Evolutionary conservation across 1,140 invertebrate species (phyloP).

Genomic region (Saccostrea echinata): DNA sequence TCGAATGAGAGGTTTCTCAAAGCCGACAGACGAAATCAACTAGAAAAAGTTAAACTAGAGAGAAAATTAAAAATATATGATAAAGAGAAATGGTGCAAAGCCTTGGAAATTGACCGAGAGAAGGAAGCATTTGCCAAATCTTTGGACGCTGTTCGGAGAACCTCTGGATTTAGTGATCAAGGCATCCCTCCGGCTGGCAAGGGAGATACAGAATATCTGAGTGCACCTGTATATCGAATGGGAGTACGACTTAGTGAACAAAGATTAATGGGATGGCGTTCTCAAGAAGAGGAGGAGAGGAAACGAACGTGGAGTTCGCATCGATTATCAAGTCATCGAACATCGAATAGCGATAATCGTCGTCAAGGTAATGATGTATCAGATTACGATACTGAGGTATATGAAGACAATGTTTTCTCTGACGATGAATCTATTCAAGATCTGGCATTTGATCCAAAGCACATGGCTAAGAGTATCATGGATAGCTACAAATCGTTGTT

Average conservation of each 20-base stretch:
- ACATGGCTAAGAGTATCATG: conserved; percentile 40
- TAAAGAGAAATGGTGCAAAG: conserved; percentile 47
- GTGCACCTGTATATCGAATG: conserved; percentile 47
- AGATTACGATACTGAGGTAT: conserved; percentile 17
- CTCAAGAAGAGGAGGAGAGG: conserved; percentile 55
- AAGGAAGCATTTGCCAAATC: conserved; percentile 56
- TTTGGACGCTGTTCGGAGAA: conserved; percentile 51
- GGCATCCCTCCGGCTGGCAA: conserved; percentile 51
- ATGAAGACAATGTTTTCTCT: conserved; percentile 26
- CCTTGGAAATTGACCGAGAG: conserved; percentile 59
- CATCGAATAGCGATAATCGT: background rate
- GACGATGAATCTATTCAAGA: conserved; percentile 21
- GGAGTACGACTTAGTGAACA: conserved; percentile 54
- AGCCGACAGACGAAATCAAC: conserved; percentile 60
- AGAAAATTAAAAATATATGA: conserved; percentile 50
- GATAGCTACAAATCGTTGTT: conserved; percentile 53
- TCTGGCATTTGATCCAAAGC: conserved; percentile 26
- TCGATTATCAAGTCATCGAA: conserved; percentile 22
- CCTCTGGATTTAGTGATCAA: conserved; percentile 61
- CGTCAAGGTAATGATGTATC: background rate
- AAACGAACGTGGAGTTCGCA: conserved; percentile 29
- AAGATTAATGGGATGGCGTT: conserved; percentile 59
- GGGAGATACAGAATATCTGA: conserved; percentile 56
- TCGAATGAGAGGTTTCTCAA: conserved; percentile 57
- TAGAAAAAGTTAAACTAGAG: conserved; percentile 59